These are phyloP conservation scores for Microtus richardsoni DNA, from an alignment of 2,113 vertebrate genomes.

Conservation along the genomic window DNA sequence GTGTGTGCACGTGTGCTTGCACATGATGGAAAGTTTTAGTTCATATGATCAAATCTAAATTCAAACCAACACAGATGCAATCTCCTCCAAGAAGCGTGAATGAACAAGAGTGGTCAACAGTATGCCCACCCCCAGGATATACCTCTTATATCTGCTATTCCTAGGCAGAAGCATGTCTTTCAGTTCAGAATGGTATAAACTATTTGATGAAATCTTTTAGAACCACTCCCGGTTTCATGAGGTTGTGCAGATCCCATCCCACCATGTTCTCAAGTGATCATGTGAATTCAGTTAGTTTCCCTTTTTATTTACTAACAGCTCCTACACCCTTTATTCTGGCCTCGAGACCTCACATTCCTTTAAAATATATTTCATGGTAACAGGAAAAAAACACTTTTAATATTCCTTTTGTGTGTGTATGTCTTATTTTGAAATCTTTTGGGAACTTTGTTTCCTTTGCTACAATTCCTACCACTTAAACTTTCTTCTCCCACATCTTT, in stretches of 20 bases:
- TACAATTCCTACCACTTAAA: not conserved
- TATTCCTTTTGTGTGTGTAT: not conserved
- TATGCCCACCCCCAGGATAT: not conserved
- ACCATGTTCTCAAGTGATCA: not conserved
- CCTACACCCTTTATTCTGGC: not conserved
- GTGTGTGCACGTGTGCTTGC: too few relatives aligned
- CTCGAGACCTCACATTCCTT: not conserved
- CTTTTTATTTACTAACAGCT: not conserved
- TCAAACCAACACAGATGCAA: not conserved
- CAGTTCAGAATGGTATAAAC: not conserved
- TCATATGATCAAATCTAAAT: not conserved
- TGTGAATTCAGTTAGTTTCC: not conserved
- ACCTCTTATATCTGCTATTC: not conserved
- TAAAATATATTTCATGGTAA: not conserved
- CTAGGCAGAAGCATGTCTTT: not conserved
- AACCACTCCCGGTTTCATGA: not conserved
- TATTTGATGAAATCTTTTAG: not conserved
- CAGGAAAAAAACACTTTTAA: not conserved
- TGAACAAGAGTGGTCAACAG: not conserved
- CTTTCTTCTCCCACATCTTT: not conserved
- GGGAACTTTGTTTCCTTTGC: not conserved
- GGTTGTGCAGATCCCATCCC: not conserved
- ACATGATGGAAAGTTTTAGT: not conserved
- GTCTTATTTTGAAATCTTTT: not conserved
- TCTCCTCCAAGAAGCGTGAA: not conserved